A percentile compares a stretch with the other conserved stretches of the same genome.
These are phyloP conservation scores for Gerosis bhagava DNA, from an alignment of 2,888 invertebrate species.

Conservation along the genomic window DNA sequence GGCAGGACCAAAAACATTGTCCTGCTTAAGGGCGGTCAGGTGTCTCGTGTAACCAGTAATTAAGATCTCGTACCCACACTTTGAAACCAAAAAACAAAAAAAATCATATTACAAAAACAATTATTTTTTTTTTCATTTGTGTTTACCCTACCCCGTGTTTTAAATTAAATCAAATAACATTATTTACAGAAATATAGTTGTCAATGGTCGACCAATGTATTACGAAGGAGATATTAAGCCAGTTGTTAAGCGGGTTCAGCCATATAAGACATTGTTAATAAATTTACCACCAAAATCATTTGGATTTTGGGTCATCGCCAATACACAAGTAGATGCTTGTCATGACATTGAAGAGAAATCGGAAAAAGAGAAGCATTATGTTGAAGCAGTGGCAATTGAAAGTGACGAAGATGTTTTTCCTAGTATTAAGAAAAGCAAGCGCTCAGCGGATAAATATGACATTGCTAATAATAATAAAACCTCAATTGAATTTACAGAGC, in stretches of 20 bases:
- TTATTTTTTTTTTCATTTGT: slow-evolving; percentile 9
- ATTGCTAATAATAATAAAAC: too few species aligned
- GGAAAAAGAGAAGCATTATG: slow-evolving; percentile 34
- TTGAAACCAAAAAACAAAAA: too few species aligned
- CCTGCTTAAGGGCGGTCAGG: too few species aligned
- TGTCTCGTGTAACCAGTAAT: too few species aligned
- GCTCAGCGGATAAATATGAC: slow-evolving; percentile 42
- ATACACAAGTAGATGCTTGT: slow-evolving; percentile 84
- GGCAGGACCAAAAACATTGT: too few species aligned
- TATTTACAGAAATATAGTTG: slow-evolving; percentile 78
- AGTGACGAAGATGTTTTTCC: slow-evolving; percentile 28
- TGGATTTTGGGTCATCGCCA: slow-evolving; percentile 89
- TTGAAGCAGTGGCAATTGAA: slow-evolving; percentile 35
- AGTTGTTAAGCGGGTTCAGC: slow-evolving; percentile 72
- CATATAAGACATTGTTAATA: slow-evolving; percentile 78
- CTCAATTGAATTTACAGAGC: too few species aligned
- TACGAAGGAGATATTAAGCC: slow-evolving; percentile 82
- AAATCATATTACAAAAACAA: background rate
- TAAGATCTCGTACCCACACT: too few species aligned
- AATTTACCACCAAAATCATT: slow-evolving; percentile 85
- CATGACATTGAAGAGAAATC: slow-evolving; percentile 40
- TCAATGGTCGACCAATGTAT: slow-evolving; percentile 84
- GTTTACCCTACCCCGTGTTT: too few species aligned
- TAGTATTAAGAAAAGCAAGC: slow-evolving; percentile 39
- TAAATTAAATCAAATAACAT: too few species aligned